phyloP scores from a whole-genome alignment of 2,888 invertebrate species.

The Limnephilus lunatus region DNA sequence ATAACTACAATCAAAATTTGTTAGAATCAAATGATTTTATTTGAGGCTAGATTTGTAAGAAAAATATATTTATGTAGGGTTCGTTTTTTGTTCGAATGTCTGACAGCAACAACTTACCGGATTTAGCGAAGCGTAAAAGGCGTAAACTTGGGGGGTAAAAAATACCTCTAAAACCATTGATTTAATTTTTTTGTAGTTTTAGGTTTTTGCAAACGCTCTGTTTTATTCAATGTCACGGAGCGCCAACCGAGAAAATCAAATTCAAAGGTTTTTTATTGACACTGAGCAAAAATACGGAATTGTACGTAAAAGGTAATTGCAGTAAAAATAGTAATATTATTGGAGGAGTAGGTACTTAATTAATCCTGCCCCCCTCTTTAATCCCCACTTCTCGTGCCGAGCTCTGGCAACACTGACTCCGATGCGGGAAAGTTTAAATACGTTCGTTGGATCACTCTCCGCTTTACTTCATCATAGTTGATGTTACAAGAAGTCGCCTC shows the following conservation, averaged over 20 bases:
- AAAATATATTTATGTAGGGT: not conserved
- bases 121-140: not conserved
- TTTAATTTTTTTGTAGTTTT: not conserved
- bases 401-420: not conserved
- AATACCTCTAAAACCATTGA: not conserved
- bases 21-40: no score
- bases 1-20: no score
- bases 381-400: not conserved
- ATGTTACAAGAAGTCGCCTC: conserved; percentile 8
- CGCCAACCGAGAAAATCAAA: not conserved
- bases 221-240: conserved; percentile 2
- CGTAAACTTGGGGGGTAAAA: not conserved
- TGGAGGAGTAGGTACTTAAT: not conserved
- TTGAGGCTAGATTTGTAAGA: not conserved
- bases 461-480: conserved; percentile 47
- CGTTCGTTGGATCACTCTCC: conserved; percentile 27
- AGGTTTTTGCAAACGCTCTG: not conserved
- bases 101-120: not conserved
- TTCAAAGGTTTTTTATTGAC: not conserved
- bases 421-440: conserved; percentile 64
- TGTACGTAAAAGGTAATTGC: not conserved
- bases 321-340: not conserved
- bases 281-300: not conserved
- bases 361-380: not conserved
- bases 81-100: not conserved